Conservation (phyloP, 2,888 invertebrate species). For the Chydorus sphaericus region DNA sequence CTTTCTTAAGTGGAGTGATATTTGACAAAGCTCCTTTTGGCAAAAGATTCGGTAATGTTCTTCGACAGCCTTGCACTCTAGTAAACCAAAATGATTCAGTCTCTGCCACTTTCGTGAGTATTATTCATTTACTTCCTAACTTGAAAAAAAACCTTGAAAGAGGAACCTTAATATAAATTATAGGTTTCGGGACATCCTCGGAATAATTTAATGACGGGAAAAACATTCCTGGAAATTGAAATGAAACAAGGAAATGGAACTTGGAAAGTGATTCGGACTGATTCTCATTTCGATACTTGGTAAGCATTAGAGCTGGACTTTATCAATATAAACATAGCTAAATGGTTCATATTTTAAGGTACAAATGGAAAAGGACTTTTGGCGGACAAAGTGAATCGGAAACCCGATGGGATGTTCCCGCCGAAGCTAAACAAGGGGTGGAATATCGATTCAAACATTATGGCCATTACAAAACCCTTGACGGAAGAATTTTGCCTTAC, state of each 20-base stretch:
- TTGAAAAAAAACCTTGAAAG: neutral
- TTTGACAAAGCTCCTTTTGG: constrained; percentile 63
- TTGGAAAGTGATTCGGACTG: constrained; percentile 61
- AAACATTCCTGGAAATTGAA: constrained; percentile 57
- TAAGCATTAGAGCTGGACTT: constrained; percentile 27
- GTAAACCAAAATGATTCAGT: constrained; percentile 53
- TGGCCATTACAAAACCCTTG: constrained; percentile 48
- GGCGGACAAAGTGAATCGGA: constrained; percentile 63
- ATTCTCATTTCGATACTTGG: constrained; percentile 80
- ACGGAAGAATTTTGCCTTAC: constrained; percentile 20
- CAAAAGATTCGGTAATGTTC: constrained; percentile 56
- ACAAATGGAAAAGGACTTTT: constrained; percentile 59
- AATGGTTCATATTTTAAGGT: constrained; percentile 45
- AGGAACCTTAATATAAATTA: neutral
- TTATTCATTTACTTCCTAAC: neutral
- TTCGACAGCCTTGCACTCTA: constrained; percentile 45
- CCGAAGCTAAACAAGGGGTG: constrained; percentile 47
- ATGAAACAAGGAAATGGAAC: constrained; percentile 23
- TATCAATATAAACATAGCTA: neutral
- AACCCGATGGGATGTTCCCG: constrained; percentile 62
- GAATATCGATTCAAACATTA: constrained; percentile 66
- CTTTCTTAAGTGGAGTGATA: constrained; percentile 55
- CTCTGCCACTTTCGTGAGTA: constrained; percentile 49
- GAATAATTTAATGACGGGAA: constrained; percentile 58
- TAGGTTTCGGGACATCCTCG: constrained; percentile 69